Base-by-base conservation (phyloP, 2,797 vertebrate genomes). In the Tenualosa thibaudeaui region DNA sequence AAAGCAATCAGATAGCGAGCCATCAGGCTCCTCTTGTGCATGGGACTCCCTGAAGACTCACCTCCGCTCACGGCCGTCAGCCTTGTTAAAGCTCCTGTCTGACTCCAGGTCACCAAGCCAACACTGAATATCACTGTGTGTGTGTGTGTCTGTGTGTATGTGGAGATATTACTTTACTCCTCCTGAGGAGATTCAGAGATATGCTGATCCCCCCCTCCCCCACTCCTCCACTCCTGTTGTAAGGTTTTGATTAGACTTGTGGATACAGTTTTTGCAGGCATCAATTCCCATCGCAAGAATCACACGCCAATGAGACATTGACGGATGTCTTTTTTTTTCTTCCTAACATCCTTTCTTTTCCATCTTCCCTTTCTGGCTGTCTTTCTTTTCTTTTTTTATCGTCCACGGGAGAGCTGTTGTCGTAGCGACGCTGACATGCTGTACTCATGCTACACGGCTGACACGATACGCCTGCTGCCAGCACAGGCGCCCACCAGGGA, bases 341-440 rank as follows among this genome's bases (percentile, higher is more conserved):
- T 71, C 65, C 10, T 31, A 15, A 5, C 37, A 78, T 78, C 37
- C 71, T 43, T 78, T 46, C 40, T 19, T 78, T 46, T 46, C 71
- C 15, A 19, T 78, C 71, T 78, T 37, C 40, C 40, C 65, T 40
- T 31, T 40, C 65, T 37, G 10, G 2, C 71, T 78, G 4, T 46
- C 71, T 78, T 19, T 78, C 71, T 71, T 71, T 71, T 75, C 13
- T 75, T 43, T 90, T 91, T 91, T 90, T 90, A 50, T 86, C 83
- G 89, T 93, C 88, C 83, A 54, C 89, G 40, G 51, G 92, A 95
- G 92, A 94, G 91, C 92, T 92, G 93, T 92, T 89, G 85, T 92
- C 92, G 92, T 92, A 89, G 89, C 90, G 93, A 92, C 90, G 92
- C 94, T 94, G 95, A 96, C 95, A 94, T 88, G 91, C 93, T 92